A percentile compares a stretch with the other conserved stretches of the same genome.
These are phyloP conservation scores for Scytalopus superciliaris DNA, from an alignment of 2,113 vertebrate genomes.

Conservation along the genomic window DNA sequence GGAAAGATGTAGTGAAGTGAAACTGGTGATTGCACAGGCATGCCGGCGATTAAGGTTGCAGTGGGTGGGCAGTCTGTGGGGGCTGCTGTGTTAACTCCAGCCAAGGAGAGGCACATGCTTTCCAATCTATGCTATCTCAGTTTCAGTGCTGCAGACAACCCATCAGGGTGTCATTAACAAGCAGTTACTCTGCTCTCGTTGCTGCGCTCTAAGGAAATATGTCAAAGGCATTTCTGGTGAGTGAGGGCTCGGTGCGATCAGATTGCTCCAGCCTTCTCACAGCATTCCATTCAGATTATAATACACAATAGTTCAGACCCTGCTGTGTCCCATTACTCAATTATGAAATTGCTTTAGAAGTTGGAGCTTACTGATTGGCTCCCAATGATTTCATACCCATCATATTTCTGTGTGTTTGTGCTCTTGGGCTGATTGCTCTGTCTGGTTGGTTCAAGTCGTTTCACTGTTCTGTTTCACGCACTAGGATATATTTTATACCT, in stretches of 20 bases:
- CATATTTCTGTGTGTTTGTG: slow-evolving; percentile 63
- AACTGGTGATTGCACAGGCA: slow-evolving; percentile 62
- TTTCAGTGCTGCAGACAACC: slow-evolving; percentile 53
- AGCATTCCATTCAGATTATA: slow-evolving; percentile 74
- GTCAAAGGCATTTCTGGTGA: slow-evolving; percentile 66
- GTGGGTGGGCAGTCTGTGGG: slow-evolving; percentile 63
- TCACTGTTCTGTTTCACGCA: neutral
- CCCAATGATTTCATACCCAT: slow-evolving; percentile 68
- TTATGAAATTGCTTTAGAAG: slow-evolving; percentile 74
- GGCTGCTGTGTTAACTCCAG: slow-evolving; percentile 64
- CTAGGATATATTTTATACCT: neutral
- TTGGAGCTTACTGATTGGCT: slow-evolving; percentile 67
- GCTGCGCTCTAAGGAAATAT: slow-evolving; percentile 49
- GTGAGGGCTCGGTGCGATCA: slow-evolving; percentile 48
- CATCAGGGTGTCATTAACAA: slow-evolving; percentile 64
- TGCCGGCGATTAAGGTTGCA: slow-evolving; percentile 2
- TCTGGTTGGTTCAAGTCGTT: slow-evolving; percentile 69
- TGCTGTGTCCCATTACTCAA: slow-evolving; percentile 72
- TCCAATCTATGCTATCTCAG: slow-evolving; percentile 57
- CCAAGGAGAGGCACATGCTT: slow-evolving; percentile 61
- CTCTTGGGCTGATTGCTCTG: slow-evolving; percentile 56
- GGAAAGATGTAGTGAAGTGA: slow-evolving; percentile 48
- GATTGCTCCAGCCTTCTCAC: slow-evolving; percentile 64
- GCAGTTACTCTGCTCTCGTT: slow-evolving; percentile 20
- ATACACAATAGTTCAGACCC: slow-evolving; percentile 71